Evolutionary conservation across 1,140 invertebrate species (phyloP), one percentile per base, ranked within the genome.

Genomic region (Pectinophora gossypiella): DNA sequence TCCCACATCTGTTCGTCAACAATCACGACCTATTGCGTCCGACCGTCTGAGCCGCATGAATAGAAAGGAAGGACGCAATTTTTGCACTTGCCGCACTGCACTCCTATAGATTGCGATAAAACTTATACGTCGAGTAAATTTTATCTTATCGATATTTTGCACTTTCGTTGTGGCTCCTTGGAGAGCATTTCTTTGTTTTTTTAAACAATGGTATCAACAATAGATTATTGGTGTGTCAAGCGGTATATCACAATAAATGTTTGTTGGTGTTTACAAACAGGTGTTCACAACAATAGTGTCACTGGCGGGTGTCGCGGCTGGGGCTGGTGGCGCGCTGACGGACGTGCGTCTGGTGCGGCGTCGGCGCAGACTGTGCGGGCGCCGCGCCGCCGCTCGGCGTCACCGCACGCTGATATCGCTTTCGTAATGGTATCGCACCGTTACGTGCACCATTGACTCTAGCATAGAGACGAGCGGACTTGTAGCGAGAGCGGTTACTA

Each of bases 61-160:
- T 72, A 65, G 68, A 76, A 74, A 74, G 76, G 69, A 76, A 79
- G 73, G 71, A 63, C 69, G 62, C 55, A 68, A 72, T 69, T 76
- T 72, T 76, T 61, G 62, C 56, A 68, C 52, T 46, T 42, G 32
- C 50, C 56, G 51, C 51, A 64, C 54, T 75, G 69, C 70, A 74
- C 64, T 61, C 54, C 46, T 46, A 48, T 49, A 48, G 51, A 49
- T 48, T 40, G 55, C 64, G 72, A 76, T 77, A 72, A 65, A 56
- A 51, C 58, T 64, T 62, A 55, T 62, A 57, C 43, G 38, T n/a
- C n/a, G n/a, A n/a, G n/a, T 35, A 32, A 22, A 40, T 46, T 59
- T 67, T 74, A 80, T 77, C 76, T 82, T 82, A 77, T 82, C 75
- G 54, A 68, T 58, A 63, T 68, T 73, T 65, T 74, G 55, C 69